Conservation (phyloP, 2,113 vertebrate species). For the Tretioscincus oriximinensis region DNA sequence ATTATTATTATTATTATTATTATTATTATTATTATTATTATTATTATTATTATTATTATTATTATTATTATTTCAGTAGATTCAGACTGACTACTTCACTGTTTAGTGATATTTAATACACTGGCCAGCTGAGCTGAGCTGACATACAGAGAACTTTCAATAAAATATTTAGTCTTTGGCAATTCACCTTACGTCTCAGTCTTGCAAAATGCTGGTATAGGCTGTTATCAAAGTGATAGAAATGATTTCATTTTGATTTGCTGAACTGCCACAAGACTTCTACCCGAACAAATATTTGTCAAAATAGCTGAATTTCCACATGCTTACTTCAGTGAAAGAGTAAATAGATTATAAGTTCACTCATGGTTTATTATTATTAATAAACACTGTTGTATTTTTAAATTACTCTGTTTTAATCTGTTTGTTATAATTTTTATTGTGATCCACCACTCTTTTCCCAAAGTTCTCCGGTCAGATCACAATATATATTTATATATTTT, state of each 20-base stretch:
- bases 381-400: too few species aligned
- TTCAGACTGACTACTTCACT: too few species aligned
- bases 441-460: too few species aligned
- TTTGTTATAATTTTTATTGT: too few species aligned
- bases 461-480: too few species aligned
- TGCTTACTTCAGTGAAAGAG: background rate
- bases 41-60: too few species aligned
- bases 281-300: background rate
- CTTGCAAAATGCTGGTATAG: background rate
- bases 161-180: fast-evolving
- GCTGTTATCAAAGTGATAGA: background rate
- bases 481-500: too few species aligned
- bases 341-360: background rate
- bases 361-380: background rate
- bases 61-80: too few species aligned
- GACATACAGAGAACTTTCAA: background rate
- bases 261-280: background rate
- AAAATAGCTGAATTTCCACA: background rate
- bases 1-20: too few species aligned
- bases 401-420: too few species aligned
- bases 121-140: background rate
- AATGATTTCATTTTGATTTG: background rate
- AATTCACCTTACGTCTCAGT: background rate
- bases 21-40: too few species aligned
- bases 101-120: background rate